Conservation (phyloP, 2,113 vertebrate genomes). For the Lanius collurio region DNA sequence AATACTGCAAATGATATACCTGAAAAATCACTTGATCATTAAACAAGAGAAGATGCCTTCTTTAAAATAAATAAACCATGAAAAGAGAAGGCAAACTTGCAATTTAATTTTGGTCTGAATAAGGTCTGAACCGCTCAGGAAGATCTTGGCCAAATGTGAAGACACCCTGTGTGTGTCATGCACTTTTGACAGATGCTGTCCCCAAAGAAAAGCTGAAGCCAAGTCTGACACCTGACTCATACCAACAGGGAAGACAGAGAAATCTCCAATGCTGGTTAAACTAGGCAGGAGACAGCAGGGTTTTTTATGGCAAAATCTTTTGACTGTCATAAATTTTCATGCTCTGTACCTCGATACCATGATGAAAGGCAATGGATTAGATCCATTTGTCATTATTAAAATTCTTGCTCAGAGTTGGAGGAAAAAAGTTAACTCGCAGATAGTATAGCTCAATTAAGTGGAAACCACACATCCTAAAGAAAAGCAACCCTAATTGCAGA, state of each 20-base stretch:
- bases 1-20: not conserved
- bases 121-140: not conserved
- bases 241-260: not conserved
- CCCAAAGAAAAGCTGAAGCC: not conserved
- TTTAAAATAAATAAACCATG: constrained; percentile 12
- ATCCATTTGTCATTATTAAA: constrained; percentile 50
- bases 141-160: not conserved
- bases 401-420: not conserved
- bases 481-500: not conserved
- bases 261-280: not conserved
- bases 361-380: constrained; percentile 2
- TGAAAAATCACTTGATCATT: constrained; percentile 1
- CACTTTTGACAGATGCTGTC: not conserved
- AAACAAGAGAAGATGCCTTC: not conserved
- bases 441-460: constrained; percentile 50
- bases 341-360: not conserved
- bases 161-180: not conserved
- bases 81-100: not conserved
- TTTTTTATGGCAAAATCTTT: constrained; percentile 50
- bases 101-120: not conserved
- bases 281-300: constrained; percentile 26
- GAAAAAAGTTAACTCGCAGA: constrained; percentile 56
- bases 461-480: constrained; percentile 51
- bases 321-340: constrained; percentile 51
- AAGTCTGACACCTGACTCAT: not conserved